Conservation (phyloP, 1,140 invertebrate genomes). For the Neodiprion pinetum region DNA sequence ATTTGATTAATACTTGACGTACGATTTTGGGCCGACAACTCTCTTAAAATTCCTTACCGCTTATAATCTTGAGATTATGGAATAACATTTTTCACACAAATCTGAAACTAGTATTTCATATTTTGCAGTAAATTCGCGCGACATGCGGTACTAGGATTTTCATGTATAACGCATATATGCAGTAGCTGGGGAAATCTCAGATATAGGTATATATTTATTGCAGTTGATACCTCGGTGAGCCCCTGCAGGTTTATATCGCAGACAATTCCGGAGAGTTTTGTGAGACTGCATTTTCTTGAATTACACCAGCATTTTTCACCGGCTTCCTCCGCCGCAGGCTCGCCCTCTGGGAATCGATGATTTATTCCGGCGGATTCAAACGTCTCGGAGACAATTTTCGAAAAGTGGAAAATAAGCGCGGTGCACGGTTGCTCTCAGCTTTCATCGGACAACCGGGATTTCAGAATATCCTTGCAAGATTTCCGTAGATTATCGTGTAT, state of each 20-base stretch:
- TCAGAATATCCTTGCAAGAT: too few relatives aligned
- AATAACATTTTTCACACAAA: too few relatives aligned
- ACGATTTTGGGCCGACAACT: too few relatives aligned
- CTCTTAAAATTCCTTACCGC: too few relatives aligned
- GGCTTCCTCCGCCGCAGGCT: neutral
- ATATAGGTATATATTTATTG: neutral
- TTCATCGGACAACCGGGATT: neutral
- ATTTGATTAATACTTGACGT: too few relatives aligned
- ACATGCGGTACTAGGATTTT: too few relatives aligned
- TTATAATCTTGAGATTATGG: too few relatives aligned
- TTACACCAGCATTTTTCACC: neutral
- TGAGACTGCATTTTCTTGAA: constrained; percentile 5
- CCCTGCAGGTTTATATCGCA: neutral
- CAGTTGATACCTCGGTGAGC: neutral
- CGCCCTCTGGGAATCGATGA: neutral
- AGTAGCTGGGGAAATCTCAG: constrained; percentile 1
- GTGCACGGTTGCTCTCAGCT: neutral
- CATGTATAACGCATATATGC: neutral
- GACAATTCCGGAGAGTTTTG: neutral
- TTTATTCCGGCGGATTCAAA: neutral
- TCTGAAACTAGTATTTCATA: too few relatives aligned
- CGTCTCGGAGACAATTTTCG: neutral
- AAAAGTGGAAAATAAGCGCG: neutral
- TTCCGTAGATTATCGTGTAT: too few relatives aligned
- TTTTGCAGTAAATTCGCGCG: too few relatives aligned